These are phyloP conservation scores for Plodia interpunctella DNA, from an alignment of 1,140 invertebrate genomes.

Conservation along the genomic window DNA sequence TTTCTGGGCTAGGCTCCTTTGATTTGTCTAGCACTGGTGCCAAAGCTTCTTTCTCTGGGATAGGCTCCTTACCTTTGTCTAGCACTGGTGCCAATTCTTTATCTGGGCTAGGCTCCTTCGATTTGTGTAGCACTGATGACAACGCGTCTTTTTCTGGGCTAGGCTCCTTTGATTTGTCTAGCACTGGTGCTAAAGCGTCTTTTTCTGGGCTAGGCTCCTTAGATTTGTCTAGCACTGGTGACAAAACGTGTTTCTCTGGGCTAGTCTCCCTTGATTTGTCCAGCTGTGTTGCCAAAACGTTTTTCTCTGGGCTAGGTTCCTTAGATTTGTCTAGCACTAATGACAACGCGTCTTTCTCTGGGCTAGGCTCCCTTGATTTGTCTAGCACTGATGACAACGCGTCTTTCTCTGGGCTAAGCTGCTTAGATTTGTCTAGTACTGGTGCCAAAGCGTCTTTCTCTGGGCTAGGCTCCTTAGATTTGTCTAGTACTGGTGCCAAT, in stretches of 20 bases:
- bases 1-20: neutral
- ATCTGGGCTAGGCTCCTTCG: constrained; percentile 15
- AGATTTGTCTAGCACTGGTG: neutral
- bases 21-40: constrained; percentile 5
- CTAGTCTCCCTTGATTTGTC: neutral
- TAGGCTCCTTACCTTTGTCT: neutral
- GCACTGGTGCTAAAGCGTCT: neutral
- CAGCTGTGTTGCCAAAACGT: neutral
- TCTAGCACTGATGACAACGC: neutral
- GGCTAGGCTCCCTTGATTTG: neutral
- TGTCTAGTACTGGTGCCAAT: neutral
- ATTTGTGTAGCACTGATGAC: constrained; percentile 11
- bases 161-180: neutral
- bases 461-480: constrained; percentile 6
- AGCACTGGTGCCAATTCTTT: constrained; percentile 1
- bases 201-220: neutral
- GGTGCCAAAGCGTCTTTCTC: constrained; percentile 11
- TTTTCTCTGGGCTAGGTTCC: neutral
- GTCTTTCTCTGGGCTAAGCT: neutral
- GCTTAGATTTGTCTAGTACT: neutral
- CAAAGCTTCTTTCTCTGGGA: constrained; percentile 11
- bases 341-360: neutral
- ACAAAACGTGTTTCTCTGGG: neutral
- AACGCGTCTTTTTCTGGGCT: constrained; percentile 11
- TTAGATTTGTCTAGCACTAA: neutral